phyloP scores from a whole-genome alignment of 2,888 invertebrate species.

The Yponomeuta sedellus region DNA sequence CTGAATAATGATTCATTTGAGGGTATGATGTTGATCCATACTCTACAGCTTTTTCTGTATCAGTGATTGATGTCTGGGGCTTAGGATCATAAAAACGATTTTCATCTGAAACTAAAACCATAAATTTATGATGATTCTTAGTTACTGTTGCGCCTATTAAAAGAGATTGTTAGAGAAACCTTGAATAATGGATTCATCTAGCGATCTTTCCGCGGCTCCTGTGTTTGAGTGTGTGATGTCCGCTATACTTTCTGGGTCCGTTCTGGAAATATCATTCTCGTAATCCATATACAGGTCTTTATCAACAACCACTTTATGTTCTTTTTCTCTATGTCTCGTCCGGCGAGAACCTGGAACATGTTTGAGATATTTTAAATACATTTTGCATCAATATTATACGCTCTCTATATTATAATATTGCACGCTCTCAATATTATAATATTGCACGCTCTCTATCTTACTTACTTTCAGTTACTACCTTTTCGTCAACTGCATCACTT shows the following conservation, averaged over 20 bases:
- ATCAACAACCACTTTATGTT: conserved; percentile 16
- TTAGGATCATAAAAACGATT: background rate
- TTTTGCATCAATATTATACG: background rate
- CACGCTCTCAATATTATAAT: conserved; percentile 9
- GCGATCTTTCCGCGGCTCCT: background rate
- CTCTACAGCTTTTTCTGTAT: background rate
- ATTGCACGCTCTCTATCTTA: conserved; percentile 25
- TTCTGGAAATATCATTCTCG: conserved; percentile 16
- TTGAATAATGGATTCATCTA: background rate
- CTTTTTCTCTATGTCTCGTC: conserved; percentile 22
- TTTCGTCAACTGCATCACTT: conserved; percentile 27
- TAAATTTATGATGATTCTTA: background rate
- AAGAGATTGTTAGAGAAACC: background rate
- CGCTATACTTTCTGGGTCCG: background rate
- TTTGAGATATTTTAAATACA: conserved; percentile 22
- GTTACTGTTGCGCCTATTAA: background rate
- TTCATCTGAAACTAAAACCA: background rate
- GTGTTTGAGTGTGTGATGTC: background rate
- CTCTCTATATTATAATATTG: conserved; percentile 24
- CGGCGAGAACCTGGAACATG: conserved; percentile 47
- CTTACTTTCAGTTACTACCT: conserved; percentile 46
- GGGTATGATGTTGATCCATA: background rate
- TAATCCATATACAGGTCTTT: conserved; percentile 45
- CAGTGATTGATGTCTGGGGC: background rate
- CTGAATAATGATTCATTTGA: background rate